phyloP scores from a whole-genome alignment of 2,888 invertebrate genomes.

The Capitulum mitella region DNA sequence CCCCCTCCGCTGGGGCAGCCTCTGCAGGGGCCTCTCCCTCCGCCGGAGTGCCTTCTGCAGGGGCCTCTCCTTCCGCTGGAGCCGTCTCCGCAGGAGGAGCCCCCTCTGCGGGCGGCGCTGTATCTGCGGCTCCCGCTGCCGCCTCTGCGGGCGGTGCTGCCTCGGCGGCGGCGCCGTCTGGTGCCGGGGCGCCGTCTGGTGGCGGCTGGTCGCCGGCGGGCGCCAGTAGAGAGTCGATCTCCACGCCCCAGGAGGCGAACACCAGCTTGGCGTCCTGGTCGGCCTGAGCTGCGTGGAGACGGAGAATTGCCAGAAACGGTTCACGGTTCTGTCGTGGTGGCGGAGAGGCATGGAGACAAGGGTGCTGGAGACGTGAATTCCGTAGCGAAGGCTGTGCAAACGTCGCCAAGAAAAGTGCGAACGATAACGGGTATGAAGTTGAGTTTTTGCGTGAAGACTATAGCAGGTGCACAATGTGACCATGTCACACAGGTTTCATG shows the following conservation, averaged over 20 bases:
- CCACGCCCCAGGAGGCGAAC: background rate
- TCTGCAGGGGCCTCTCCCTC: background rate
- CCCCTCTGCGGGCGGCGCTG: background rate
- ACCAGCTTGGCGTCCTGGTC: background rate
- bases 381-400: background rate
- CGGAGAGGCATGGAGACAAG: background rate
- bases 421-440: background rate
- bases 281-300: background rate
- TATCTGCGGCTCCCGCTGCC: background rate
- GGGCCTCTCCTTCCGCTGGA: background rate
- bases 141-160: background rate
- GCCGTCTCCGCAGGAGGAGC: background rate
- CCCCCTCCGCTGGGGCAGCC: background rate
- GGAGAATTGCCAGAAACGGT: background rate
- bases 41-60: background rate
- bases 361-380: background rate
- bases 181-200: background rate
- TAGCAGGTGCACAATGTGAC: too few relatives aligned
- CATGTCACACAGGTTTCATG: too few relatives aligned
- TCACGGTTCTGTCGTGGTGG: background rate
- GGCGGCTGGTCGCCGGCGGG: background rate
- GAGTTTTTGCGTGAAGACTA: too few relatives aligned
- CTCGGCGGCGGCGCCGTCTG: background rate
- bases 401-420: background rate
- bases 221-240: background rate